These are phyloP conservation scores for Euphysa ruthae DNA, from an alignment of 30 jellyfish, hydroid and myxozoan genomes.

Conservation along the genomic window DNA sequence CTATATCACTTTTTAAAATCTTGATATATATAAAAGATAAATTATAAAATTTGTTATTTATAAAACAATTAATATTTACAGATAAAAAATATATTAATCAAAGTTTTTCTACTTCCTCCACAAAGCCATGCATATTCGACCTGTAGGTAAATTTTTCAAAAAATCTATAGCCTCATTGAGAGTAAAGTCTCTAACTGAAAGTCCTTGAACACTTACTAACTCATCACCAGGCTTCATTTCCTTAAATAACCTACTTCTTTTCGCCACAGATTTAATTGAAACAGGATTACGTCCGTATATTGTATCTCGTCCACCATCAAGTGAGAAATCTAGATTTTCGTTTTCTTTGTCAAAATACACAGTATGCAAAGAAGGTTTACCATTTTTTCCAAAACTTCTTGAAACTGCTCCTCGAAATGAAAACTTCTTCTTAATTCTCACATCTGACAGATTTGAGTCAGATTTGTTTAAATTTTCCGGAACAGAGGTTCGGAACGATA, in stretches of 20 bases:
- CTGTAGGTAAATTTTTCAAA: background rate
- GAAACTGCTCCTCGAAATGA: background rate
- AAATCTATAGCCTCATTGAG: conserved; percentile 9
- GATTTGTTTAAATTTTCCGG: no score
- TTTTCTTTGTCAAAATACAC: conserved; percentile 15
- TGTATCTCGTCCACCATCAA: conserved; percentile 47
- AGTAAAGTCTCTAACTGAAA: conserved; percentile 1
- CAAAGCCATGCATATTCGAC: conserved; percentile 19
- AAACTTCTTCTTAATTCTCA: background rate
- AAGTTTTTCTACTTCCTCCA: no score
- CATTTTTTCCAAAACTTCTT: background rate
- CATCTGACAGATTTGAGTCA: background rate
- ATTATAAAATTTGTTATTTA: no score
- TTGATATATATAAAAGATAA: no score
- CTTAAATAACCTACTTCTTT: conserved; percentile 7
- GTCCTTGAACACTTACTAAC: conserved; percentile 19
- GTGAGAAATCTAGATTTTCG: conserved; percentile 39
- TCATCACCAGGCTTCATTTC: conserved; percentile 9
- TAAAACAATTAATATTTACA: no score
- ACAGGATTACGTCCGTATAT: conserved; percentile 52
- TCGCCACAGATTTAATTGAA: background rate
- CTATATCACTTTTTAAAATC: no score
- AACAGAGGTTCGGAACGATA: no score
- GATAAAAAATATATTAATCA: no score
- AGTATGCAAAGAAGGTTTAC: background rate